These are phyloP conservation scores for Oryzias dopingdopingensis DNA, from an alignment of 2,797 vertebrate genomes.

Conservation along the genomic window DNA sequence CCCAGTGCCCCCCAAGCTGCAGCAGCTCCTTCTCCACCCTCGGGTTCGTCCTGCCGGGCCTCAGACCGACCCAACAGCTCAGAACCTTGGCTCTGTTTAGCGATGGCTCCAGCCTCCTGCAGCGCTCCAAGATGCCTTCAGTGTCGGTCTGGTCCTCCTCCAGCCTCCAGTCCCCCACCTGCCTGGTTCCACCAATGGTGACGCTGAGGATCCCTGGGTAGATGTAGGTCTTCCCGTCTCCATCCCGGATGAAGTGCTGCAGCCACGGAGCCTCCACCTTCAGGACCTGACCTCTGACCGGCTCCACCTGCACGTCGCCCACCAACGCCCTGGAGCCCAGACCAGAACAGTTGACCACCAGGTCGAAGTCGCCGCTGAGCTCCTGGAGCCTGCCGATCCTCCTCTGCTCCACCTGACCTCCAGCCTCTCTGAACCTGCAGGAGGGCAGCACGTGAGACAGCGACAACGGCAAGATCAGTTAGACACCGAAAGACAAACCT, in stretches of 20 bases:
- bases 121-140: constrained; percentile 80
- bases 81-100: constrained; percentile 69
- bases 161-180: constrained; percentile 80
- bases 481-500: constrained; percentile 69
- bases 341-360: constrained; percentile 89
- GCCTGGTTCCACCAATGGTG: constrained; percentile 86
- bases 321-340: constrained; percentile 80
- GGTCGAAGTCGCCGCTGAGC: constrained; percentile 75
- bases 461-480: not conserved
- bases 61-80: constrained; percentile 81
- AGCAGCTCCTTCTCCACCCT: constrained; percentile 82
- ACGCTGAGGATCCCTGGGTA: constrained; percentile 82
- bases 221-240: constrained; percentile 83
- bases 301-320: constrained; percentile 75
- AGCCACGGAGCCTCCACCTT: constrained; percentile 89
- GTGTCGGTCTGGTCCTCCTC: constrained; percentile 68
- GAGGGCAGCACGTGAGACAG: not conserved
- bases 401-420: constrained; percentile 70
- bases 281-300: constrained; percentile 88
- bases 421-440: constrained; percentile 79
- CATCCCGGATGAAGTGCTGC: constrained; percentile 85
- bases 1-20: constrained; percentile 38
- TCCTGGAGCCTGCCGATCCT: constrained; percentile 81
- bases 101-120: constrained; percentile 83
- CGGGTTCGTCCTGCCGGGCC: constrained; percentile 77